Evolutionary conservation across 37 sponge, comb jelly and placozoan species (phyloP).

Genomic region (Haliclona indistincta): DNA sequence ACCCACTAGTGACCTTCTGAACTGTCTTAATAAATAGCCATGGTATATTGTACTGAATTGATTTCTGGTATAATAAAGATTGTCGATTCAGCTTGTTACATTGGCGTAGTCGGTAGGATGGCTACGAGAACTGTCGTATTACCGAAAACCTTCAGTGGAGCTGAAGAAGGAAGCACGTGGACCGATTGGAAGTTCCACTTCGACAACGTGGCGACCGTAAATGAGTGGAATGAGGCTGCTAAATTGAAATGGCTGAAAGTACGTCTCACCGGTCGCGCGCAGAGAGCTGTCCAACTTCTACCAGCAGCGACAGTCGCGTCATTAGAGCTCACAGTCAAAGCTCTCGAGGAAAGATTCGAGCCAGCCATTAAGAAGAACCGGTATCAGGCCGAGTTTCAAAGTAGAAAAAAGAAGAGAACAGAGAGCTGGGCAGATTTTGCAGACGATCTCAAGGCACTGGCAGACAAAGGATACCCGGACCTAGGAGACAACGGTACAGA

Average conservation of each 20-base stretch:
- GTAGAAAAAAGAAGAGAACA: background rate
- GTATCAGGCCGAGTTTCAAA: constrained; percentile 20
- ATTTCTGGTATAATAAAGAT: too few species aligned
- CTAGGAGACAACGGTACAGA: constrained; percentile 12
- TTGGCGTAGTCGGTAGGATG: constrained; percentile 50
- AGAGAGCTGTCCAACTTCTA: constrained; percentile 1
- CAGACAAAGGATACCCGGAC: constrained; percentile 29
- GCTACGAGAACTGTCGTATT: constrained; percentile 13
- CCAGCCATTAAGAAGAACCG: constrained; percentile 3
- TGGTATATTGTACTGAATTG: too few species aligned
- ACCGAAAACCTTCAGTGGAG: constrained; percentile 38
- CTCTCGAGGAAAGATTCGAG: constrained; percentile 42
- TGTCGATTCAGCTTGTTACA: too few species aligned
- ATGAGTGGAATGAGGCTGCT: constrained; percentile 36
- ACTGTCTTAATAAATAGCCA: too few species aligned
- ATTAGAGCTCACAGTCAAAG: background rate
- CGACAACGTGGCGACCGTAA: constrained; percentile 31
- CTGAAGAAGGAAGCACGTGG: constrained; percentile 40
- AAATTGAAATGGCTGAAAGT: constrained; percentile 41
- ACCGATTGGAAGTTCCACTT: constrained; percentile 34
- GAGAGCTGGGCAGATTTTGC: constrained; percentile 36
- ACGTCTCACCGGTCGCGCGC: constrained; percentile 34
- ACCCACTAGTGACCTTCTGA: too few species aligned
- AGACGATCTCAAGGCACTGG: constrained; percentile 25
- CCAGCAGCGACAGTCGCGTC: background rate